Evolutionary conservation across 2,888 invertebrate genomes (phyloP).

Genomic region (Ptilodon capucinus): DNA sequence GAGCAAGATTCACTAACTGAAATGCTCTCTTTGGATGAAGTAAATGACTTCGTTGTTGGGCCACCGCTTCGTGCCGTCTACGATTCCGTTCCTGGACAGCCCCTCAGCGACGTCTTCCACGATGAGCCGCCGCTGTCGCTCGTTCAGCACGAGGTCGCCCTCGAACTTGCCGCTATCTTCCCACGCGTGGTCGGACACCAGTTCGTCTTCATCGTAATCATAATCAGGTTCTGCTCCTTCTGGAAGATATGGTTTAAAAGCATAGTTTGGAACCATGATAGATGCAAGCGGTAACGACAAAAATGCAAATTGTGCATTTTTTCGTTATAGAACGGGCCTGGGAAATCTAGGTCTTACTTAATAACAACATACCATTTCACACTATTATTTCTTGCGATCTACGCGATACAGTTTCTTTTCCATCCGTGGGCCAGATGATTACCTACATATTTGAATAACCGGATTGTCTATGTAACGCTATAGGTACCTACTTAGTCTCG

Average conservation of each 20-base stretch:
- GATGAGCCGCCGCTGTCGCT: conserved; percentile 67
- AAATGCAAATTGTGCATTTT: too few relatives aligned
- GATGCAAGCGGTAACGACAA: too few relatives aligned
- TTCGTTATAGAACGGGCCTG: too few relatives aligned
- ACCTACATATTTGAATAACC: too few relatives aligned
- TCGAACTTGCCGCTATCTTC: conserved; percentile 80
- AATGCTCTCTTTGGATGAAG: conserved; percentile 71
- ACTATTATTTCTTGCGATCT: too few relatives aligned
- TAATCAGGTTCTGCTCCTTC: conserved; percentile 55
- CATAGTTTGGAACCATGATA: background rate
- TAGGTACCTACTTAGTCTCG: too few relatives aligned
- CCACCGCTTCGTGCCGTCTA: conserved; percentile 72
- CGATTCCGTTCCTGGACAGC: conserved; percentile 69
- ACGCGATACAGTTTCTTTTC: too few relatives aligned
- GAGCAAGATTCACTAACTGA: conserved; percentile 60
- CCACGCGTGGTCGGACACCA: conserved; percentile 70
- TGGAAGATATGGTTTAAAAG: conserved; percentile 16
- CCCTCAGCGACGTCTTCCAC: conserved; percentile 70
- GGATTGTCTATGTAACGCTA: too few relatives aligned
- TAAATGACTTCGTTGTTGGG: conserved; percentile 74
- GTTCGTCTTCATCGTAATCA: conserved; percentile 60
- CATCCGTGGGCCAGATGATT: too few relatives aligned
- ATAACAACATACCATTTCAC: too few relatives aligned
- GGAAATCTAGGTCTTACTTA: too few relatives aligned
- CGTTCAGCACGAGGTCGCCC: conserved; percentile 77